phyloP scores from a whole-genome alignment of 1,140 invertebrate genomes.

The Heliothis virescens region DNA sequence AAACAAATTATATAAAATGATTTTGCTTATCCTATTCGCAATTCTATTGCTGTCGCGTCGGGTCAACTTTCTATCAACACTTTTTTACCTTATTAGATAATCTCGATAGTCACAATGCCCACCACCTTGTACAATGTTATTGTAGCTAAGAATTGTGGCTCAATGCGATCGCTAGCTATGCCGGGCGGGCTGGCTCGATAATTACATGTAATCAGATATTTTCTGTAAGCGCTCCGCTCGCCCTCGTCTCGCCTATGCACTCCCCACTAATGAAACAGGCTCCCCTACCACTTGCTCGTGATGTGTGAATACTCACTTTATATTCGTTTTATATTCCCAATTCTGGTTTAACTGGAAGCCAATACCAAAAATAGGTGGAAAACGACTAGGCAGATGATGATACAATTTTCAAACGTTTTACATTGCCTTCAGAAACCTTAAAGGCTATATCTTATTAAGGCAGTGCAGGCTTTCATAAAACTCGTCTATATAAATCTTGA shows the following conservation, averaged over 20 bases:
- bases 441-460: too few species aligned
- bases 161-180: slow-evolving; percentile 35
- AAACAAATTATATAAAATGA: too few species aligned
- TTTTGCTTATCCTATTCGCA: too few species aligned
- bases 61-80: too few species aligned
- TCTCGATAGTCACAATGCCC: too few species aligned
- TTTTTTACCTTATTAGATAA: too few species aligned
- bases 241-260: slow-evolving; percentile 67
- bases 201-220: slow-evolving; percentile 86
- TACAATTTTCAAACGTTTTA: too few species aligned
- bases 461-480: too few species aligned
- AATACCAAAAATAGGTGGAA: background rate
- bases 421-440: too few species aligned
- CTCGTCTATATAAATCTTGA: too few species aligned
- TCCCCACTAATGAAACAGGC: slow-evolving; percentile 80
- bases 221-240: slow-evolving; percentile 78
- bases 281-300: slow-evolving; percentile 58
- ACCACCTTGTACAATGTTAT: background rate
- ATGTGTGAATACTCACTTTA: slow-evolving; percentile 2
- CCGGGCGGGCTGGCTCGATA: slow-evolving; percentile 72
- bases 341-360: background rate
- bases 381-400: too few species aligned
- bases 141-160: slow-evolving; percentile 41
- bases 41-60: too few species aligned
- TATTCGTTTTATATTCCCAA: background rate